Conservation (phyloP, 2,888 invertebrate genomes). For the Agrochola lychnidis region DNA sequence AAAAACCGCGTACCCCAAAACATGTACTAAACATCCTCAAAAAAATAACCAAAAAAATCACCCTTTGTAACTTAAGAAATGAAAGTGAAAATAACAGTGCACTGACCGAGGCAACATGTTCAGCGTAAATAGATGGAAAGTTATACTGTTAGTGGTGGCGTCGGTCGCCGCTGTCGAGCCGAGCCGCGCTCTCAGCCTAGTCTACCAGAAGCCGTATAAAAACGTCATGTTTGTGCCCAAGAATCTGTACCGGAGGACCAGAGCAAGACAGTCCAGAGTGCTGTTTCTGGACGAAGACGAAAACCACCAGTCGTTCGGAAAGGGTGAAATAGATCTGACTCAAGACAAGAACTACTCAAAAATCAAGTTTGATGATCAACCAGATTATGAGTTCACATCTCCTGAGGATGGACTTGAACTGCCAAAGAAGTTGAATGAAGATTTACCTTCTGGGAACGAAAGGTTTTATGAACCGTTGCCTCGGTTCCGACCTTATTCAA, state of each 20-base stretch:
- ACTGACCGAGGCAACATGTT: slow-evolving; percentile 88
- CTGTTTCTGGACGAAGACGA: slow-evolving; percentile 85
- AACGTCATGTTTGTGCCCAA: slow-evolving; percentile 85
- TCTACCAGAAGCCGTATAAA: slow-evolving; percentile 80
- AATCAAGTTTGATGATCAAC: slow-evolving; percentile 88
- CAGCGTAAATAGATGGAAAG: slow-evolving; percentile 88
- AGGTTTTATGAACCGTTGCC: slow-evolving; percentile 83
- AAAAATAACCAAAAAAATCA: slow-evolving; percentile 63
- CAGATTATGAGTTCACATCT: slow-evolving; percentile 87
- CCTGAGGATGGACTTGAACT: slow-evolving; percentile 71
- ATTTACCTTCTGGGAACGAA: slow-evolving; percentile 80
- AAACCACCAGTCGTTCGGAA: slow-evolving; percentile 79
- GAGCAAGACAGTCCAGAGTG: slow-evolving; percentile 77
- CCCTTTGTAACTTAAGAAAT: slow-evolving; percentile 73
- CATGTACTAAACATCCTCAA: slow-evolving; percentile 71
- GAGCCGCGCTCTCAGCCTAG: slow-evolving; percentile 84
- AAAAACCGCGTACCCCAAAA: slow-evolving; percentile 63
- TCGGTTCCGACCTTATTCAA: slow-evolving; percentile 75
- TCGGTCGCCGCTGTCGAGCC: slow-evolving; percentile 83
- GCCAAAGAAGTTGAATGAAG: slow-evolving; percentile 68
- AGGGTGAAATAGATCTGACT: slow-evolving; percentile 87
- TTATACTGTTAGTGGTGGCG: slow-evolving; percentile 83
- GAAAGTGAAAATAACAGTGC: slow-evolving; percentile 86
- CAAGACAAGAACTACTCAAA: slow-evolving; percentile 78
- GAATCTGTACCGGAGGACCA: slow-evolving; percentile 74